Conservation (phyloP, 2,113 vertebrate species). For the Oreochromis aureus region DNA sequence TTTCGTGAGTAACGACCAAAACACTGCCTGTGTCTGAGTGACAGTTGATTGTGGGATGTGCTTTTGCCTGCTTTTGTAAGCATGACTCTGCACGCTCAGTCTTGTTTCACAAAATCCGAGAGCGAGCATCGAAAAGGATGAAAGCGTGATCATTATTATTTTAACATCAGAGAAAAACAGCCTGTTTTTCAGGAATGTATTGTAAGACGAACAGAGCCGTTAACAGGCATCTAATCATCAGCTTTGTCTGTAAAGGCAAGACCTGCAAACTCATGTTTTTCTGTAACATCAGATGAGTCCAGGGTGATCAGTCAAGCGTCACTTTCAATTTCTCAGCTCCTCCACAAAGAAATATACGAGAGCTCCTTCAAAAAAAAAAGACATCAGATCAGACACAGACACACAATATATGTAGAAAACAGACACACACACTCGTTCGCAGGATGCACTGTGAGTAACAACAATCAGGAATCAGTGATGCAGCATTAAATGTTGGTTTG, state of each 20-base stretch:
- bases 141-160: neutral
- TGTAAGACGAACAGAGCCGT: neutral
- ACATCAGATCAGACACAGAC: neutral
- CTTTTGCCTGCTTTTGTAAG: neutral
- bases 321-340: neutral
- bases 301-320: neutral
- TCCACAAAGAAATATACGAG: neutral
- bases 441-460: neutral
- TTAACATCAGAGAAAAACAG: neutral
- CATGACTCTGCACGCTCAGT: neutral
- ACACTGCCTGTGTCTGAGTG: neutral
- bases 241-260: neutral
- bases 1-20: neutral
- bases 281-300: neutral
- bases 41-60: neutral
- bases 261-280: neutral
- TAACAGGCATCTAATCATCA: neutral
- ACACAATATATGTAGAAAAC: neutral
- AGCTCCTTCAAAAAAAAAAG: neutral
- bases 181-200: neutral
- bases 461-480: conserved; percentile 1
- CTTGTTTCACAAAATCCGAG: neutral
- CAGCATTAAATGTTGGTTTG: neutral
- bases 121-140: neutral
- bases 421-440: neutral